phyloP scores from a whole-genome alignment of 2,888 invertebrate genomes.

The Orthonevra nobilis region DNA sequence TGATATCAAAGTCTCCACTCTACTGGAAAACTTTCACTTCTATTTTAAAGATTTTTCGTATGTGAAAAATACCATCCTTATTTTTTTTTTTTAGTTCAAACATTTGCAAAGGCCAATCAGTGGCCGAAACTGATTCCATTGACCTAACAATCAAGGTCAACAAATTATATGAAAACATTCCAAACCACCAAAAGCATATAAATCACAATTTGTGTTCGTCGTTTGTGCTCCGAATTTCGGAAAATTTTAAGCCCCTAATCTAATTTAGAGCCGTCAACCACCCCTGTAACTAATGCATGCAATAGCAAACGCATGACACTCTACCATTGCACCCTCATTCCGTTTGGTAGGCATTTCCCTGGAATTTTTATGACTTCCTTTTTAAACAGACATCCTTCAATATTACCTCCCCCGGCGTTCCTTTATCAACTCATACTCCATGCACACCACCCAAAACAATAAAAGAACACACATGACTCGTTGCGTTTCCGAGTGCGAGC shows the following conservation, averaged over 20 bases:
- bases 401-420: constrained; percentile 2
- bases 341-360: constrained; percentile 56
- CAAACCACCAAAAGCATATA: constrained; percentile 42
- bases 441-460: not conserved
- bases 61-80: no score
- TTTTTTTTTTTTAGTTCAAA: no score
- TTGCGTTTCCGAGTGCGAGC: not conserved
- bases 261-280: constrained; percentile 22
- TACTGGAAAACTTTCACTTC: no score
- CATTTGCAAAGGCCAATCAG: no score
- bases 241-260: constrained; percentile 57
- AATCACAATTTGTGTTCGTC: constrained; percentile 47
- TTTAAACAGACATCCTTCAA: constrained; percentile 65
- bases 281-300: not conserved
- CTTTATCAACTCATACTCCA: not conserved
- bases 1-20: no score
- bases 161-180: constrained; percentile 51
- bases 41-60: no score
- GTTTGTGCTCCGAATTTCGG: constrained; percentile 15
- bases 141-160: constrained; percentile 4
- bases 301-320: constrained; percentile 45
- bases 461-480: constrained; percentile 7
- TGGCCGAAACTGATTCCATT: no score
- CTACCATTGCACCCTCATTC: constrained; percentile 54
- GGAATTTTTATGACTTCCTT: constrained; percentile 70